phyloP scores from a whole-genome alignment of 2,113 vertebrate species.

The Geococcyx californianus region DNA sequence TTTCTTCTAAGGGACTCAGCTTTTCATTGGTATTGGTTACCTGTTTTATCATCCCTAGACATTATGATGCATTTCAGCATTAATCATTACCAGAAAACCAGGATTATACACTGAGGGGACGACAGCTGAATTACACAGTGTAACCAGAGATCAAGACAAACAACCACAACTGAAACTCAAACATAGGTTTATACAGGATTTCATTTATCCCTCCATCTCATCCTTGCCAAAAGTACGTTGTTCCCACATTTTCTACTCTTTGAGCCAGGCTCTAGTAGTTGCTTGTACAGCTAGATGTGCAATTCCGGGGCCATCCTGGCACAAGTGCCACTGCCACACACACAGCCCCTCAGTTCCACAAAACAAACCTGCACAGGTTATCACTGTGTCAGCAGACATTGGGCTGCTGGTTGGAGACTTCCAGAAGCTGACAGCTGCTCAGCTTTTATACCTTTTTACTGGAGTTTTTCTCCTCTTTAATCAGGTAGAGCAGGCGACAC shows the following conservation, averaged over 20 bases:
- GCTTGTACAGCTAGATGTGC: no score
- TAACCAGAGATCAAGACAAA: not conserved
- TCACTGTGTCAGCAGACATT: accelerated
- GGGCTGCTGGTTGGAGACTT: not conserved
- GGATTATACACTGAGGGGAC: not conserved
- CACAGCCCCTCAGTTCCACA: not conserved
- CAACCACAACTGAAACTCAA: not conserved
- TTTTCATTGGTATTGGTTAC: not conserved
- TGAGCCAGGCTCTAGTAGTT: not conserved
- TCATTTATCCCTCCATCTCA: not conserved
- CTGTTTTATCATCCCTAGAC: no score
- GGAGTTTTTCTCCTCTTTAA: not conserved
- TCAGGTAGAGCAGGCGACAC: not conserved
- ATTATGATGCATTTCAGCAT: not conserved
- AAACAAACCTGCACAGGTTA: not conserved
- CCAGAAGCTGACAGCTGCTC: not conserved
- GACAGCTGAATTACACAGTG: not conserved
- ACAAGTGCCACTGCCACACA: not conserved
- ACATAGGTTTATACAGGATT: not conserved
- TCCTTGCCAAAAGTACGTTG: not conserved
- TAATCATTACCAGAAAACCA: not conserved
- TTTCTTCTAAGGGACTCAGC: not conserved
- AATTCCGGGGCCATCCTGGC: not conserved
- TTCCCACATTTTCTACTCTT: not conserved
- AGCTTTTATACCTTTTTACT: not conserved